Base-by-base conservation (phyloP, 2,888 invertebrate species). In the Eustalomyia histrio region DNA sequence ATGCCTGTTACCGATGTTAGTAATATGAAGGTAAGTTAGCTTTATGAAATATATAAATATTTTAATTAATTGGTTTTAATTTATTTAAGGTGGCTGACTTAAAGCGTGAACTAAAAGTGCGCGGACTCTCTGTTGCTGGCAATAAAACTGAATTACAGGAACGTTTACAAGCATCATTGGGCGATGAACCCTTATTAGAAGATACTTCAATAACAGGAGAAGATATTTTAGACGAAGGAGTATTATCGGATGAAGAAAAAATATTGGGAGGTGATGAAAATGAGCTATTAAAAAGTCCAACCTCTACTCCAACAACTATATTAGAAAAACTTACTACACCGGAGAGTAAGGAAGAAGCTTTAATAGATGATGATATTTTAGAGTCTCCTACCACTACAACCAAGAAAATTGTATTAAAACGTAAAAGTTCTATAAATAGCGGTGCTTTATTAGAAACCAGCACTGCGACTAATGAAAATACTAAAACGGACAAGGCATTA, bases 101-200 rank as follows among this genome's bases (percentile, higher is more conserved):
- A 85, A 95, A 95, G 86, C 94, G 94, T 85, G 96, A 96, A 89
- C 90, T 97, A 71, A 97, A 97, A 90, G 91, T 93, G 81, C 93
- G 96, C 87, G 96, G 95, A 21, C 91, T 97, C 24, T 91, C 94
- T 14, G 92, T 93, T 9, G 91, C 93, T 63, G 97, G 97, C 6
- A 96, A 96, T 88, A 97, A 97, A 92, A 94, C 92, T 55, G 97
- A 97, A 87, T 91, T 97, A 68, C 92, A 95, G 53, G 94, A 95
- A 83, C 92, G 97, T 84, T 92, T 97, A 61, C 95, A 95, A 87
- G 92, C 93, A 9, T 92, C 92, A 1, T 76, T 89, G n/a, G 90
- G 89, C 61, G 90, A 90, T 6, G 90, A 90, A 65, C 85, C 90
- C 29, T 87, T 89, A 0, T 83, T 90, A 3, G 90, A 90, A 12